Conservation (phyloP, 2,113 vertebrate species). For the Panthera leo region DNA sequence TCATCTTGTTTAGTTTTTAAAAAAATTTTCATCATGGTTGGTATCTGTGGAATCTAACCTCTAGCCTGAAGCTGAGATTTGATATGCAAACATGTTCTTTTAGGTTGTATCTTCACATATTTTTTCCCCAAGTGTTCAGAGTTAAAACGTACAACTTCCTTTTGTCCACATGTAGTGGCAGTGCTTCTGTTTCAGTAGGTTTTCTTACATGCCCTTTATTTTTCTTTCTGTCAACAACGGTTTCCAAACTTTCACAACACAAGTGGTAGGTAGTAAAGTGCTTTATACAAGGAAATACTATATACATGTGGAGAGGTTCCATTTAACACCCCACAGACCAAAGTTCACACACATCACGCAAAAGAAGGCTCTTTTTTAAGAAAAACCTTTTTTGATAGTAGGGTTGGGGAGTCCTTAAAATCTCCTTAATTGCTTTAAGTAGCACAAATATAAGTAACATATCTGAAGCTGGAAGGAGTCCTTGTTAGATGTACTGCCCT, state of each 20-base stretch:
- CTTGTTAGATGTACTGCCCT: slow-evolving; percentile 7
- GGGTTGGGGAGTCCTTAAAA: slow-evolving; percentile 43
- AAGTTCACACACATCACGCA: slow-evolving; percentile 61
- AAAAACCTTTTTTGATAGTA: slow-evolving; percentile 63
- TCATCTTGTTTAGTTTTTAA: slow-evolving; percentile 57
- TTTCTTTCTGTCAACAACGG: slow-evolving; percentile 72
- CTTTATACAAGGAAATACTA: slow-evolving; percentile 88
- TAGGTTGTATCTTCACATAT: slow-evolving; percentile 64
- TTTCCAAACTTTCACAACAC: slow-evolving; percentile 72
- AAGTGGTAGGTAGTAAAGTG: slow-evolving; percentile 91
- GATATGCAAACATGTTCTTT: slow-evolving; percentile 79
- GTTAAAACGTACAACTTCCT: slow-evolving; percentile 64
- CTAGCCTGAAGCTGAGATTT: slow-evolving; percentile 81
- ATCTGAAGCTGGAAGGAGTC: background rate
- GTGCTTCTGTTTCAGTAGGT: slow-evolving; percentile 79
- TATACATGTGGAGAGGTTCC: slow-evolving; percentile 77
- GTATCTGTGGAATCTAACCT: slow-evolving; percentile 68
- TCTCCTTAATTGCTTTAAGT: slow-evolving; percentile 64
- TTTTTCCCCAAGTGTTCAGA: slow-evolving; percentile 69
- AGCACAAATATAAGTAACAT: background rate
- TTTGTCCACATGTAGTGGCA: slow-evolving; percentile 53
- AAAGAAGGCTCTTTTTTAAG: slow-evolving; percentile 73
- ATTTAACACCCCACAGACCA: slow-evolving; percentile 75
- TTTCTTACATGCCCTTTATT: slow-evolving; percentile 51
- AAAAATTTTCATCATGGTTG: slow-evolving; percentile 53